phyloP scores from a whole-genome alignment of 2,797 vertebrate species.

The Heterohyrax brucei region DNA sequence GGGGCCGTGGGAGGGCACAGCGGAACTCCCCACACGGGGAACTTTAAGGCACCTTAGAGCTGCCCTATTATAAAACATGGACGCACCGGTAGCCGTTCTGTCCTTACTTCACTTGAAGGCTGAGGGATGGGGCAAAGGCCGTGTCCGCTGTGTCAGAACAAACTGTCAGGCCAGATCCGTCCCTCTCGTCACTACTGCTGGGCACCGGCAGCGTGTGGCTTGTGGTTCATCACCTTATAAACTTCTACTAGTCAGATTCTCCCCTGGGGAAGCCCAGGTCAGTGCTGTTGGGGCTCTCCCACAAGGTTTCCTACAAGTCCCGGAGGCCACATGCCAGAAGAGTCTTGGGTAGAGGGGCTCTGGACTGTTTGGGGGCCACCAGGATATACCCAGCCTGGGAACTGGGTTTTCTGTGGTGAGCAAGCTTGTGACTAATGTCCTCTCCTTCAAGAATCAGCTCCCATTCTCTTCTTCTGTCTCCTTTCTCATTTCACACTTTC shows the following conservation, averaged over 20 bases:
- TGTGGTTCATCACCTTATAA: background rate
- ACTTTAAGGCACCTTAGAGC: background rate
- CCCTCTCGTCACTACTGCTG: background rate
- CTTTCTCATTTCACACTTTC: background rate
- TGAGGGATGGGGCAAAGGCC: background rate
- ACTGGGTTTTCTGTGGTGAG: background rate
- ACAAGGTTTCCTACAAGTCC: slow-evolving; percentile 29
- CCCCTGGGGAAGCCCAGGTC: background rate
- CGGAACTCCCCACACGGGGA: background rate
- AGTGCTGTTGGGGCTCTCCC: background rate
- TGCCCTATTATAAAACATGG: slow-evolving; percentile 7
- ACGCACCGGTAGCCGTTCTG: background rate
- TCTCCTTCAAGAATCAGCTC: background rate
- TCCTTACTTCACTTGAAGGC: background rate
- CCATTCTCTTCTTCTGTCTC: background rate
- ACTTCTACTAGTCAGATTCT: background rate
- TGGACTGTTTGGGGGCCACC: too few relatives aligned
- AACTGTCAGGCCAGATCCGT: background rate
- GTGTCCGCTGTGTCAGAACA: fast-evolving
- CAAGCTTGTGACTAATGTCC: background rate
- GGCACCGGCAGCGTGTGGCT: background rate
- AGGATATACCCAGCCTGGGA: background rate
- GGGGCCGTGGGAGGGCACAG: background rate
- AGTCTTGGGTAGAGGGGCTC: background rate
- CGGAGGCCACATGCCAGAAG: background rate